phyloP scores from a whole-genome alignment of 2,113 vertebrate species.

The Parus major region DNA sequence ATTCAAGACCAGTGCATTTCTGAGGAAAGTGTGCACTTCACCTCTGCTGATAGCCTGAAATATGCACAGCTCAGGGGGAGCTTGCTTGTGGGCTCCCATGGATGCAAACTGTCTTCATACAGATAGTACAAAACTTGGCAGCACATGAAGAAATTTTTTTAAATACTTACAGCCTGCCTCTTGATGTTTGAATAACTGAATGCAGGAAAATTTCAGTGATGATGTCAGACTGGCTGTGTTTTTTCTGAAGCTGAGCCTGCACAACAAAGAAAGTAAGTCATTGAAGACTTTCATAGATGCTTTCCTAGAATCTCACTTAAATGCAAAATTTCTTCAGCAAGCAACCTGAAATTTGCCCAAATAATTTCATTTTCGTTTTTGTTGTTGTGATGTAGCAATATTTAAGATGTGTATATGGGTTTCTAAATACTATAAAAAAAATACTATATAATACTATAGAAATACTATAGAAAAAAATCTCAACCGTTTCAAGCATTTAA shows the following conservation, averaged over 20 bases:
- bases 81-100: neutral
- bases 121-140: neutral
- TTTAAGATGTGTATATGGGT: neutral
- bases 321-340: neutral
- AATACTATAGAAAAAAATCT: neutral
- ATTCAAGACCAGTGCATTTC: neutral
- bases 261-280: neutral
- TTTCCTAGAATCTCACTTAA: neutral
- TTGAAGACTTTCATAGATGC: neutral
- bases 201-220: neutral
- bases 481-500: neutral
- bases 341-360: neutral
- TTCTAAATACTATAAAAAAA: neutral
- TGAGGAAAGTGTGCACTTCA: neutral
- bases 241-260: neutral
- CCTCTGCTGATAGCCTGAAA: neutral
- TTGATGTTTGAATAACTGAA: neutral
- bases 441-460: too few relatives aligned
- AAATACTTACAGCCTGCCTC: neutral
- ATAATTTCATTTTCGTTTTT: neutral
- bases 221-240: neutral
- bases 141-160: neutral
- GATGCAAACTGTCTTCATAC: neutral
- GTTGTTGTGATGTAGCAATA: neutral
- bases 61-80: accelerated